A percentile compares a stretch with the other conserved stretches of the same genome.
Evolutionary conservation across 2,113 vertebrate species (phyloP).

Genomic region (Lophotis ruficrista): DNA sequence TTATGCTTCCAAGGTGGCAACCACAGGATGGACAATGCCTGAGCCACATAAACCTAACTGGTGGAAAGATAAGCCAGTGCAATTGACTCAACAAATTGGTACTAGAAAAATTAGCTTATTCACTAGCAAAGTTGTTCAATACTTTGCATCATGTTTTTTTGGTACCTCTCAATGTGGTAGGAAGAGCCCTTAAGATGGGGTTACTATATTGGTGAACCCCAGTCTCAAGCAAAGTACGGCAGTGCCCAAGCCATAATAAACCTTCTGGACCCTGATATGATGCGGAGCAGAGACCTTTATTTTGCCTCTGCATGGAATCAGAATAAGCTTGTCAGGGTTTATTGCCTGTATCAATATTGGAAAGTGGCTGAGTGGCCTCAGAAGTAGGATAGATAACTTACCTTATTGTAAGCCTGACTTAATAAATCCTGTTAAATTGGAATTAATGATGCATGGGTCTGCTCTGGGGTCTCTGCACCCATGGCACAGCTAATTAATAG

Average conservation of each 20-base stretch:
- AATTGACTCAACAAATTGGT: not conserved
- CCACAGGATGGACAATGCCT: not conserved
- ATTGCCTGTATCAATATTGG: not conserved
- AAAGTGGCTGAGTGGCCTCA: not conserved
- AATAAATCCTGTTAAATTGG: not conserved
- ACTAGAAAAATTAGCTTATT: not conserved
- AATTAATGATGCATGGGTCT: not conserved
- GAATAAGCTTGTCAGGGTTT: not conserved
- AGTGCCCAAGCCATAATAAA: not conserved
- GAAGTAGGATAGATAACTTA: not conserved
- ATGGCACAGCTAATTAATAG: not conserved
- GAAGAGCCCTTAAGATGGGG: not conserved
- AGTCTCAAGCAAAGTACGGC: not conserved
- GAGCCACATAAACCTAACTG: not conserved
- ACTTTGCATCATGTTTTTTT: not conserved
- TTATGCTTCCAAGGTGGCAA: not conserved
- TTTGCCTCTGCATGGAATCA: not conserved
- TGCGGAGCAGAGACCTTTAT: not conserved
- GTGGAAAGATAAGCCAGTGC: not conserved
- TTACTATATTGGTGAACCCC: fast-evolving
- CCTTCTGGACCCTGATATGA: not conserved
- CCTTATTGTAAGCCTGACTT: not conserved
- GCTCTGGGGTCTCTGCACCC: not conserved
- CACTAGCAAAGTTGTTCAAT: not conserved
- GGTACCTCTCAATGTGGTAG: not conserved